phyloP scores from a whole-genome alignment of 2,888 invertebrate genomes.

The Caenorhabditis virilis region DNA sequence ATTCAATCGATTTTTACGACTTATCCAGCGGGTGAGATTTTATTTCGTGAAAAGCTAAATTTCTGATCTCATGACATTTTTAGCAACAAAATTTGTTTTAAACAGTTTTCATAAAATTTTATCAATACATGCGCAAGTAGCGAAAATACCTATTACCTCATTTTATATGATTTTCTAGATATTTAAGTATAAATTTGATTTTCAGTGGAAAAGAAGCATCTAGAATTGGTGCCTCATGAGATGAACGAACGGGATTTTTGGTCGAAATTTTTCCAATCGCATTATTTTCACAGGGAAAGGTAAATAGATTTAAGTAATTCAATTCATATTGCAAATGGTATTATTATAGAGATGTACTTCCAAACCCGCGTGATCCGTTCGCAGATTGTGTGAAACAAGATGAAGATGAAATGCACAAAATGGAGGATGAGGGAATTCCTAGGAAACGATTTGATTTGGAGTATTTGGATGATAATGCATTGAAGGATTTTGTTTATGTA shows the following conservation, averaged over 20 bases:
- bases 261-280: conserved; percentile 99
- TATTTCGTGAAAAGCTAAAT: no score
- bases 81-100: no score
- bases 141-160: no score
- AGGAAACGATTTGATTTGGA: conserved; percentile 51
- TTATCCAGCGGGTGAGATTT: conserved; percentile 86
- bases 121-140: no score
- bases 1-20: conserved; percentile 98
- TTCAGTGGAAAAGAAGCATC: conserved; percentile 87
- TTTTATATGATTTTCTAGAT: conserved; percentile 1
- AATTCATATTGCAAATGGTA: no score
- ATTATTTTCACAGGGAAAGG: conserved; percentile 84
- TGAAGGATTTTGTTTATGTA: conserved; percentile 38
- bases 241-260: conserved; percentile 96
- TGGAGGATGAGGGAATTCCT: conserved; percentile 36
- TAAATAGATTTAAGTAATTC: no score
- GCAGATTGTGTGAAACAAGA: conserved; percentile 96
- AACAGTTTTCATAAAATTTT: no score
- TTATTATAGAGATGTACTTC: conserved; percentile 38
- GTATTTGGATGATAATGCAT: conserved; percentile 40
- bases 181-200: conserved; percentile 7
- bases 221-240: conserved; percentile 92
- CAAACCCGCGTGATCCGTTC: conserved; percentile 84
- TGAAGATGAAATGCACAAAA: conserved; percentile 75
- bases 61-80: no score